Conservation (phyloP, 2,113 vertebrate species). For the Etheostoma cragini region DNA sequence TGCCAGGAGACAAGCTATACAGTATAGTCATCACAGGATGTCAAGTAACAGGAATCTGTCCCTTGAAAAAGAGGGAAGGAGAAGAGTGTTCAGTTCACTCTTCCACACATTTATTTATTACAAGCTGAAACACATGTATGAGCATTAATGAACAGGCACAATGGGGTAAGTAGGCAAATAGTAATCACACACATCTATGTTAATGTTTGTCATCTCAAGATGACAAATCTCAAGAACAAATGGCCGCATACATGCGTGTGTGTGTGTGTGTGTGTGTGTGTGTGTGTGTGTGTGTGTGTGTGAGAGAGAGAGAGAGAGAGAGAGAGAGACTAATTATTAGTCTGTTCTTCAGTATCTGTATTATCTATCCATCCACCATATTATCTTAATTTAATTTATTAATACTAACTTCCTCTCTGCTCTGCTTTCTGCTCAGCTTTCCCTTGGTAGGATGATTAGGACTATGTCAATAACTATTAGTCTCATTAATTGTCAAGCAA, state of each 20-base stretch:
- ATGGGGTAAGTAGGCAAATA: background rate
- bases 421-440: slow-evolving; percentile 3
- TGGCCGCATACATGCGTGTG: background rate
- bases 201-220: slow-evolving; percentile 10
- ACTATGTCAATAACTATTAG: background rate
- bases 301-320: too few species aligned
- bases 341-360: slow-evolving; percentile 36
- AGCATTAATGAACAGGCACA: background rate
- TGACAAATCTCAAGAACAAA: background rate
- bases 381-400: background rate
- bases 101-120: background rate
- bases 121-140: background rate
- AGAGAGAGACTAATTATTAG: background rate
- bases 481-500: slow-evolving; percentile 10
- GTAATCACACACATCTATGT: background rate
- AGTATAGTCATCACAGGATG: slow-evolving; percentile 26
- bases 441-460: background rate
- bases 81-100: background rate
- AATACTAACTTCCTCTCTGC: slow-evolving; percentile 1
- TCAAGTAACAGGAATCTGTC: slow-evolving; percentile 33
- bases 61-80: background rate
- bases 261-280: background rate
- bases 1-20: slow-evolving; percentile 71
- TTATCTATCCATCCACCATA: slow-evolving; percentile 15
- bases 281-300: too few species aligned